Evolutionary conservation across 2,888 invertebrate species (phyloP).

Genomic region (Odontomyia ornata): DNA sequence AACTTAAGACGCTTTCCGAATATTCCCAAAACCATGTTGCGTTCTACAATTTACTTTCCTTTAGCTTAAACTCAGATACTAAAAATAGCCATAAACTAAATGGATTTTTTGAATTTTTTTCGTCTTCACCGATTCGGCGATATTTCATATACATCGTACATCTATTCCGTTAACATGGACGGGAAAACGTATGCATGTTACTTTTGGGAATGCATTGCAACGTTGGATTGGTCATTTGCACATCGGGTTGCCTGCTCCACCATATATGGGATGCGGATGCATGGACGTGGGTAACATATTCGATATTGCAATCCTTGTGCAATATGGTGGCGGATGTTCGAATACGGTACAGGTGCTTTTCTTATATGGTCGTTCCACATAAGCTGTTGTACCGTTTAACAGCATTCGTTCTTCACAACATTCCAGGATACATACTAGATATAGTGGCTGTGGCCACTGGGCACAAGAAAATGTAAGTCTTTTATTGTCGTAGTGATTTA

Average conservation of each 20-base stretch:
- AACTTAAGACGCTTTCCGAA: too few species aligned
- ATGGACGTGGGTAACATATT: neutral
- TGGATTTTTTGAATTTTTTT: constrained; percentile 31
- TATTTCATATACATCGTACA: constrained; percentile 22
- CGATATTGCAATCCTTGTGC: neutral
- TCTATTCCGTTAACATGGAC: neutral
- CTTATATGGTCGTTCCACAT: constrained; percentile 64
- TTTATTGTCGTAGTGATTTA: constrained; percentile 39
- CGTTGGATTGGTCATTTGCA: constrained; percentile 29
- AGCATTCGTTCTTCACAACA: constrained; percentile 63
- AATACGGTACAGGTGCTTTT: constrained; percentile 61
- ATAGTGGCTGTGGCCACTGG: constrained; percentile 63
- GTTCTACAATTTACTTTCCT: constrained; percentile 37
- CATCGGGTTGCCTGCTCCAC: constrained; percentile 33
- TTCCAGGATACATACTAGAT: constrained; percentile 65
- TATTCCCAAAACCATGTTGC: too few species aligned
- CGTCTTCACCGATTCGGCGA: constrained; percentile 29
- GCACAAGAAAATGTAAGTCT: constrained; percentile 64
- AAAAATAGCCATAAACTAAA: constrained; percentile 28
- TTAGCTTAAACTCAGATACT: neutral
- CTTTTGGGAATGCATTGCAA: neutral
- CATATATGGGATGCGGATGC: neutral
- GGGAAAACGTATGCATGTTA: neutral
- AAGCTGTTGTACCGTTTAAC: constrained; percentile 62
- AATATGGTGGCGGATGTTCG: neutral